Evolutionary conservation across 2,888 invertebrate species (phyloP), one percentile per base, ranked within the genome.

Genomic region (Lathronympha strigana): DNA sequence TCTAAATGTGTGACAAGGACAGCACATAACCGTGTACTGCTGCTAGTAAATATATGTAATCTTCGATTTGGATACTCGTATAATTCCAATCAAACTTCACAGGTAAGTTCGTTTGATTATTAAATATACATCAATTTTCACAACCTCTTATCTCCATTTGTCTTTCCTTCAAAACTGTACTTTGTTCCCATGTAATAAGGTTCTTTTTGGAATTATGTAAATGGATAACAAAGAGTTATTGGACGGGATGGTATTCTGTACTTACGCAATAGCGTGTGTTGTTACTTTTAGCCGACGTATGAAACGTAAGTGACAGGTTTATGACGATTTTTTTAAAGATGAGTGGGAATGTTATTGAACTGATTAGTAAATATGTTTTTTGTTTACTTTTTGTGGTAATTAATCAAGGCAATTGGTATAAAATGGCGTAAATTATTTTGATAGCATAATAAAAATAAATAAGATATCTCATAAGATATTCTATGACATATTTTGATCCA

Each of bases 261-360:
- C 67, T 79, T 80, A 74, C 73, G 73, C 71, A 79, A 79, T 62
- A 50, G 49, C 66, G 68, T 67, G 75, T 73, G 73, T 72, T 70
- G 54, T 62, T 58, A 68, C 58, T 71, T 23, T 60, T 36, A 23
- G 17, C 23, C 28, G 31, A 19, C 19, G 54, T n/a, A 57, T 33
- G 51, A 58, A 43, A 53, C 28, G 51, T 51, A 64, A 64, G 64
- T 64, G 64, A 64, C 64, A 64, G 45, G 28, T 23, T 43, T 57
- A 57, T 21, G 43, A 43, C 43, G 3, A 21, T 57, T 57, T 45
- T 50, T 61, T 61, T 25, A 13, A n/a, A 51, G 21, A 40, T 43
- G 28, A 31, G 6, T 19, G 61, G 9, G 23, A 9, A 23, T 28
- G 28, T 53, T 31, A 31, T 31, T 17, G 43, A 31, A 31, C 21